These are phyloP conservation scores for Acanthis flammea DNA, from an alignment of 2,797 vertebrate genomes.

Conservation along the genomic window DNA sequence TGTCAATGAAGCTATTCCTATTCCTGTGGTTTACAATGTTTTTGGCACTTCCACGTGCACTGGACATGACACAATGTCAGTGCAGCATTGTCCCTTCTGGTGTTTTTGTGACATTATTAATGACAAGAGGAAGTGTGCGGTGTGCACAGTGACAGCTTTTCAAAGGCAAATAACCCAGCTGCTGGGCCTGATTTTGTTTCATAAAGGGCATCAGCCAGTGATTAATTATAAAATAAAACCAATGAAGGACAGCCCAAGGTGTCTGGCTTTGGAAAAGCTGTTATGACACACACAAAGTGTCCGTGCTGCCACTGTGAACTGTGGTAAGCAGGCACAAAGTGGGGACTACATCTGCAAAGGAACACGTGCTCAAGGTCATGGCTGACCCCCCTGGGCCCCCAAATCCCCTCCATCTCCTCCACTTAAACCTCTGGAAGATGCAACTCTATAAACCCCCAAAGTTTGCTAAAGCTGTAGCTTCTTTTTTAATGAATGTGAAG, in stretches of 20 bases:
- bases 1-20: neutral
- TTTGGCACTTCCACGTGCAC: neutral
- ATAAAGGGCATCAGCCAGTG: neutral
- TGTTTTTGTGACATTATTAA: neutral
- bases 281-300: neutral
- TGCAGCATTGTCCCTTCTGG: neutral
- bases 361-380: neutral
- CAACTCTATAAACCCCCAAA: neutral
- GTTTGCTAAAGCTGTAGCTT: neutral
- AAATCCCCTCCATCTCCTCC: neutral
- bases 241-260: neutral
- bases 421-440: neutral
- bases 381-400: neutral
- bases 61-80: neutral
- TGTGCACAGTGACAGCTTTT: neutral
- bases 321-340: neutral
- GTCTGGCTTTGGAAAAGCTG: neutral
- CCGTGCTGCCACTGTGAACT: neutral
- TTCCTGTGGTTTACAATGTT: neutral
- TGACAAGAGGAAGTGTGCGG: neutral
- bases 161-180: constrained; percentile 8
- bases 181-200: neutral
- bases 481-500: neutral
- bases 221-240: constrained; percentile 5
- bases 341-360: neutral